Evolutionary conservation across 2,113 vertebrate species (phyloP).

Genomic region (Lepus timidus): DNA sequence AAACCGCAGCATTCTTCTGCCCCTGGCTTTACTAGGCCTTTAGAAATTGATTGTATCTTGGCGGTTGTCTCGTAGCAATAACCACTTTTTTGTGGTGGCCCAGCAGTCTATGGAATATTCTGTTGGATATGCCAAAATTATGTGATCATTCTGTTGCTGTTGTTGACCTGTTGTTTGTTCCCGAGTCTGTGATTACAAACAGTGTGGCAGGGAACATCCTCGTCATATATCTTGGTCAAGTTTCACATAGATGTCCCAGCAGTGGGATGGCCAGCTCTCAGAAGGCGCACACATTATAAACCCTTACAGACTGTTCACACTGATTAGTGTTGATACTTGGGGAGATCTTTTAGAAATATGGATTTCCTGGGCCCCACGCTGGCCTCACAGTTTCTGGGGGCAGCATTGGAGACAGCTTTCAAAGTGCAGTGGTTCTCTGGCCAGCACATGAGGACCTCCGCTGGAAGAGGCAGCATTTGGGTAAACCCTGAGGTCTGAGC

Average conservation of each 20-base stretch:
- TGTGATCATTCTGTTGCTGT: background rate
- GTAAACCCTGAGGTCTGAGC: background rate
- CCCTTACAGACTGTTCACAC: background rate
- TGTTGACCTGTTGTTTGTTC: background rate
- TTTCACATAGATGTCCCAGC: background rate
- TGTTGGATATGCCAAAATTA: background rate
- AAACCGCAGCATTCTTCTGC: conserved; percentile 4
- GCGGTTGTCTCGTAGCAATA: background rate
- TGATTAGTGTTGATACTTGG: background rate
- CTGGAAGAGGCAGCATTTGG: background rate
- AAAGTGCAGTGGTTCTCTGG: background rate
- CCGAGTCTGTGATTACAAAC: background rate
- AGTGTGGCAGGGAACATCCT: background rate
- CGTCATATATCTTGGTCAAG: background rate
- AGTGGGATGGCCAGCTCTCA: background rate
- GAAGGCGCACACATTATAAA: background rate
- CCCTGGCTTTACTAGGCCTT: background rate
- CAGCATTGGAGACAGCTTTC: conserved; percentile 1
- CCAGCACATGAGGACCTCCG: background rate
- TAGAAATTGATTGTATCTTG: background rate
- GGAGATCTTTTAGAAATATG: background rate
- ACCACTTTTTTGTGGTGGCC: background rate
- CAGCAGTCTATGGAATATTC: background rate
- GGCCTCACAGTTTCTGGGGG: background rate
- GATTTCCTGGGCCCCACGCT: background rate